Evolutionary conservation across 2,888 invertebrate species (phyloP), one percentile per base, ranked within the genome.

Genomic region (Fragum whitleyi): DNA sequence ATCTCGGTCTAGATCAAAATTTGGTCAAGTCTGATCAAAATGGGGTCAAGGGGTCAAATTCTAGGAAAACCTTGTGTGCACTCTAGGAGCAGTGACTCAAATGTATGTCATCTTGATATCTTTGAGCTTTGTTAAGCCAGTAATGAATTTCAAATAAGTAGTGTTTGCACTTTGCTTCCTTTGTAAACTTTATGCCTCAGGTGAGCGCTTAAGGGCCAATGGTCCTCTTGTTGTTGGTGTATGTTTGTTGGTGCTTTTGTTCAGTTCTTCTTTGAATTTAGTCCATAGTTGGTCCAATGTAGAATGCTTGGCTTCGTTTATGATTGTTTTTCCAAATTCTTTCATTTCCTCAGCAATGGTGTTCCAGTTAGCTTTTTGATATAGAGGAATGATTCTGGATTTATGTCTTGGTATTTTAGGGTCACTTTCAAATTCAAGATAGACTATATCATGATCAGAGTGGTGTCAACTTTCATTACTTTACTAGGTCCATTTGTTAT

Each of bases 361-460:
- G n/a, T 74, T 74, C 81, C 81, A 83, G 32, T 73, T 32, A 21
- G 82, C 86, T 16, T 78, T 77, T n/a, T 70, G 77, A 77, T 82
- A 86, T 6, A 82, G 74, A 14, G 77, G 78, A 2, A 80, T 81
- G 23, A 69, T 42, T 0, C 80, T 29, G 2, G 75, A 59, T 29
- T 36, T 47, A 29, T 83, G 80, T 23, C 28, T 74, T 19, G 23
- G 16, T 16, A 26, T 61, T 3, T 39, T 29, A n/a, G 69, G 47
- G 9, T 53, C n/a, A n/a, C 39, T 19, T n/a, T 77, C 53, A 23
- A 74, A 19, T 36, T 83, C 74, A 0, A 57, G 23, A 14, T 69
- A 67, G 0, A 81, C 80, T n/a, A 74, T 70, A 39, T 83, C 86
- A 69, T 86, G 86, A 59, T 83, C 81, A 16, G 81, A 81, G 83